Conservation (phyloP, 2,888 invertebrate genomes). For the Himalopsyche tibetana region DNA sequence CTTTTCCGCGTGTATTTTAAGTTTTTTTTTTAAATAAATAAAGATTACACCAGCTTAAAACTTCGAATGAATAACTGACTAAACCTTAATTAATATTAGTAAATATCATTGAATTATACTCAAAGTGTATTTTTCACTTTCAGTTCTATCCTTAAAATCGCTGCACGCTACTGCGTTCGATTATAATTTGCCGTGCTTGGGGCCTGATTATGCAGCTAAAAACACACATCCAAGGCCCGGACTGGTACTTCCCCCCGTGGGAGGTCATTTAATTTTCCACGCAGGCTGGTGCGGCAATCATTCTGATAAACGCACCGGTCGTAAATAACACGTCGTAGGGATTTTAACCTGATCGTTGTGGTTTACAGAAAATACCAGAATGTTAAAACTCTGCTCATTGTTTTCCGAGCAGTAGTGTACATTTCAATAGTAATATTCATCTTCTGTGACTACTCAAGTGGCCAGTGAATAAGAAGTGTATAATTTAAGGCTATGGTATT, state of each 20-base stretch:
- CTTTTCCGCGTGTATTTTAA: no score
- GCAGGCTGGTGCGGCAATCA: slow-evolving; percentile 13
- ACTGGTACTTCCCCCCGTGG: slow-evolving; percentile 28
- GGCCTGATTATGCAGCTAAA: slow-evolving; percentile 35
- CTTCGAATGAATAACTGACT: no score
- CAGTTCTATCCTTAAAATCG: no score
- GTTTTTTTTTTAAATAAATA: no score
- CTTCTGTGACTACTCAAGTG: neutral
- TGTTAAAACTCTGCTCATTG: neutral
- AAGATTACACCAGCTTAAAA: no score
- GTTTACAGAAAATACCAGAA: neutral
- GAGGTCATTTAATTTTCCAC: slow-evolving; percentile 43
- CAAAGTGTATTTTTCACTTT: no score
- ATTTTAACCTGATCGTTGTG: slow-evolving; percentile 4
- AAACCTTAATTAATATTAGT: no score
- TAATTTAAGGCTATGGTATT: no score
- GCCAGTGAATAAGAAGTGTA: neutral
- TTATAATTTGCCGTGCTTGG: slow-evolving; percentile 25
- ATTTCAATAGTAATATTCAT: neutral
- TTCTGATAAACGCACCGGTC: slow-evolving; percentile 27
- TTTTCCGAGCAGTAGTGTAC: neutral
- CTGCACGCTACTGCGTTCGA: neutral
- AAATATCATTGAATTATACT: no score
- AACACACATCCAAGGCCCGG: slow-evolving; percentile 22
- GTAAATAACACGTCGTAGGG: slow-evolving; percentile 25